phyloP scores from a whole-genome alignment of 2,113 vertebrate genomes.

The Cebus imitator region DNA sequence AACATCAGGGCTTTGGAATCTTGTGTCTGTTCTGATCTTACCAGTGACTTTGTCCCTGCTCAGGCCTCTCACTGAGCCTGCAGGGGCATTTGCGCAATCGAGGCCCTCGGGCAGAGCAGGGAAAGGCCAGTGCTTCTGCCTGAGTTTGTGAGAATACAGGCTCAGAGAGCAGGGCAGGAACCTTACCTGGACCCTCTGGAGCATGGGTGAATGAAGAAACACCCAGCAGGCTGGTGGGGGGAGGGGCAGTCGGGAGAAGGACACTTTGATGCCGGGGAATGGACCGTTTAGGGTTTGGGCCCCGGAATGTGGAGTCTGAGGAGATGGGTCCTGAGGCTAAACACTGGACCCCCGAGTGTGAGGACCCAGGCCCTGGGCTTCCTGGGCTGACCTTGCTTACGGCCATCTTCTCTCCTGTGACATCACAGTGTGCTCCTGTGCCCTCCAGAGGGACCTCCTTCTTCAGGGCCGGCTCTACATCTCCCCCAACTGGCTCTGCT shows the following conservation, averaged over 20 bases:
- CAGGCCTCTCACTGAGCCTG: background rate
- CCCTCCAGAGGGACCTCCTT: slow-evolving; percentile 95
- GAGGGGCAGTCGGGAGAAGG: background rate
- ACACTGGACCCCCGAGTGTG: background rate
- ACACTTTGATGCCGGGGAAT: background rate
- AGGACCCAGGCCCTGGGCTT: background rate
- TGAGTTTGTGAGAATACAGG: background rate
- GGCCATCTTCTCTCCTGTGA: background rate
- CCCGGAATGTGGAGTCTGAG: background rate
- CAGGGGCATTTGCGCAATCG: background rate
- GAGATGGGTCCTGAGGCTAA: background rate
- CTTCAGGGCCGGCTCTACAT: slow-evolving; percentile 98
- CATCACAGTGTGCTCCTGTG: slow-evolving; percentile 93
- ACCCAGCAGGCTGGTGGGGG: background rate
- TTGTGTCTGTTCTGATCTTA: background rate
- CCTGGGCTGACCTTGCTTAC: background rate
- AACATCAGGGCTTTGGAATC: background rate
- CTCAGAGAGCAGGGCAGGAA: background rate
- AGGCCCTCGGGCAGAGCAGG: background rate
- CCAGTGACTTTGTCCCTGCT: background rate
- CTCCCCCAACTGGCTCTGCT: slow-evolving; percentile 97
- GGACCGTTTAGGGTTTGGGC: background rate
- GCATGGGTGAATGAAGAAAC: background rate
- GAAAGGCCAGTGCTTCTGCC: background rate
- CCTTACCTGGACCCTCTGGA: background rate